phyloP scores from a whole-genome alignment of 2,797 vertebrate species.

The Sandelia bainsii region DNA sequence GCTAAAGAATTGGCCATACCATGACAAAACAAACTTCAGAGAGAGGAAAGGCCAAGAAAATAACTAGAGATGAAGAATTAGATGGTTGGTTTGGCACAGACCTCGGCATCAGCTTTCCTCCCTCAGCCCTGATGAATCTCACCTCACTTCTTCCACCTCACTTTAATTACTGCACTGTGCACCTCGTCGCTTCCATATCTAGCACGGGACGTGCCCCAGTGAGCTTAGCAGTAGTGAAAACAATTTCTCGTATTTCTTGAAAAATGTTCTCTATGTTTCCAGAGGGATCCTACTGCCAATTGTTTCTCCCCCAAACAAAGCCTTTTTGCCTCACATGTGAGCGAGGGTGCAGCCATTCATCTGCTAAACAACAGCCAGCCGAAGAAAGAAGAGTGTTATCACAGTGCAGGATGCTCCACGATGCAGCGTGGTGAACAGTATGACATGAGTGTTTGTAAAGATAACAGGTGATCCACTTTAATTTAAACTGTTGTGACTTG shows the following conservation, averaged over 20 bases:
- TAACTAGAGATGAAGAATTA: slow-evolving; percentile 75
- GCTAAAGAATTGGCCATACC: slow-evolving; percentile 84
- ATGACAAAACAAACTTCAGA: slow-evolving; percentile 87
- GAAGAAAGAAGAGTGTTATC: neutral
- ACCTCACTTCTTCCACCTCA: slow-evolving; percentile 71
- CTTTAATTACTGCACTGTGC: slow-evolving; percentile 77
- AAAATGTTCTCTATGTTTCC: slow-evolving; percentile 64
- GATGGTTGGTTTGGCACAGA: slow-evolving; percentile 57
- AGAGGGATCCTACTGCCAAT: slow-evolving; percentile 52
- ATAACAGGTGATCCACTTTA: slow-evolving; percentile 40
- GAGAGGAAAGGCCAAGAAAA: slow-evolving; percentile 67
- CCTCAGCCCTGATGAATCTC: slow-evolving; percentile 75
- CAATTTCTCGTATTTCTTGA: slow-evolving; percentile 66
- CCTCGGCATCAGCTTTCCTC: slow-evolving; percentile 29
- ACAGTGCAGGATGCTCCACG: neutral
- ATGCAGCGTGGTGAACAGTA: slow-evolving; percentile 8
- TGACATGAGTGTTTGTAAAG: slow-evolving; percentile 37
- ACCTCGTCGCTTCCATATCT: slow-evolving; percentile 55
- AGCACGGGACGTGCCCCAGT: slow-evolving; percentile 53
- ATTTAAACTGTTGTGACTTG: slow-evolving; percentile 19
- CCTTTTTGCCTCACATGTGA: slow-evolving; percentile 39
- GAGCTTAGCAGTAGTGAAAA: slow-evolving; percentile 78
- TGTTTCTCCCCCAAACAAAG: slow-evolving; percentile 57
- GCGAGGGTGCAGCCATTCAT: slow-evolving; percentile 33
- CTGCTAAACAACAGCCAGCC: slow-evolving; percentile 20